Evolutionary conservation across 2,113 vertebrate genomes (phyloP), one percentile per base, ranked within the genome.

Genomic region (Antennarius striatus): DNA sequence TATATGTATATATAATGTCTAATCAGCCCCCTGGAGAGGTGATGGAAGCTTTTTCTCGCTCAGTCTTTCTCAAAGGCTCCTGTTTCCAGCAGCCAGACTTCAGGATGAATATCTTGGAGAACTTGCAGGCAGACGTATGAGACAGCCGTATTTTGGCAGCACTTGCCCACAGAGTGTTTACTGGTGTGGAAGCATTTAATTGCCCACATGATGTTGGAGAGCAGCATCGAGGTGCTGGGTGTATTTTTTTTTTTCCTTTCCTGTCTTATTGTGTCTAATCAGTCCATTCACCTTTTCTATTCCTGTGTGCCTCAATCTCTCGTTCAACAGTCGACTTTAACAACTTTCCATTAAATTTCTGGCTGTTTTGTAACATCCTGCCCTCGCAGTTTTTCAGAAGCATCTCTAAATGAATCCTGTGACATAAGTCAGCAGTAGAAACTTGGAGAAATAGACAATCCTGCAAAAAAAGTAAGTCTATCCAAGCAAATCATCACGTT

Each of bases 171-270:
- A 56, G 43, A 52, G 52, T 17, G 77, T 78, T 66, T 68, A 84
- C 73, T 84, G 84, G 75, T 74, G 84, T 68, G 14, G 77, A 86
- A 85, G 73, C 68, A 80, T 88, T 85, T 87, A 75, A 89, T 86
- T 84, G 76, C 64, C 76, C 67, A 66, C 66, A 83, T 82, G 80
- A 84, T 14, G 63, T 40, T 57, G 17, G 36, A 48, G 50, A 47
- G 22, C 48, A 54, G 67, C 60, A 22, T 22, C 22, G 22, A 55
- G 36, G 45, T 80, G 65, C 55, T 68, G 47, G 11, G 67, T 66
- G 50, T 55, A 17, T 72, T 75, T 66, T 64, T 72, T 75, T 66
- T 64, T 63, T n/a, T 73, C 47, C 59, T 63, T 17, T 73, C 46
- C 58, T 76, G 57, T 73, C 54, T 51, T 51, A 17, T 66, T 59